Base-by-base conservation (phyloP, 2,888 invertebrate species). In the Thera obeliscata region DNA sequence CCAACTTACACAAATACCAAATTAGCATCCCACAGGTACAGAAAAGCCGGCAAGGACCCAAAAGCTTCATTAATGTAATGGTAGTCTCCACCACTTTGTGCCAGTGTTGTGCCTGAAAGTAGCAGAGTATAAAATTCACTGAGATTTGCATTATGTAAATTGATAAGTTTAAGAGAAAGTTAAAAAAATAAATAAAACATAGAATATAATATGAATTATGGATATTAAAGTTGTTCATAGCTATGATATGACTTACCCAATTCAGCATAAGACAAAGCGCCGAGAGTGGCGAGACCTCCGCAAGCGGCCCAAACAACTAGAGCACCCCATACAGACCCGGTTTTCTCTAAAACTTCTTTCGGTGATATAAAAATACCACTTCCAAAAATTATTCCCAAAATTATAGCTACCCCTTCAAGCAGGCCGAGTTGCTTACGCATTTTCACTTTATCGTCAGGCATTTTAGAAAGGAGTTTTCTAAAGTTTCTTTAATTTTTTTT, bases 21-120 rank as follows among this genome's bases (percentile, higher is more conserved):
- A 93, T 98, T 97, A n/a, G 99, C 98, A 84, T 98, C 98, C 99
- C 99, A 99, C 11, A 99, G 93, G 85, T 98, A 99, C 11, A 99
- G 93, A 87, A 99, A 99, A 0, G 99, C 97, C 12, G 98, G 98
- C 66, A 99, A 88, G 2, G 97, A 95, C 38, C 99, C 99, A 84
- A 96, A 99, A 1, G 99, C 97, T 88, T 98, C 97, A 80, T 96
- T 95, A 73, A 99, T 98, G 82, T 99, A 99, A 48, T 98, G 98
- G 88, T 99, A 99, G 91, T 99, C 99, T 2, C 99, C 99, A 35
- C 99, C 99, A 68, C 98, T 98, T 83, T 98, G 97, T 3, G 98
- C 97, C 82, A 99, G 96, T 33, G 96, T 94, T 22, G 97, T 97
- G 38, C 95, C 94, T 94, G 72, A 2, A 70, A 48, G 49, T n/a